phyloP scores from a whole-genome alignment of 2,113 vertebrate genomes.

The Sakesphorus luctuosus region DNA sequence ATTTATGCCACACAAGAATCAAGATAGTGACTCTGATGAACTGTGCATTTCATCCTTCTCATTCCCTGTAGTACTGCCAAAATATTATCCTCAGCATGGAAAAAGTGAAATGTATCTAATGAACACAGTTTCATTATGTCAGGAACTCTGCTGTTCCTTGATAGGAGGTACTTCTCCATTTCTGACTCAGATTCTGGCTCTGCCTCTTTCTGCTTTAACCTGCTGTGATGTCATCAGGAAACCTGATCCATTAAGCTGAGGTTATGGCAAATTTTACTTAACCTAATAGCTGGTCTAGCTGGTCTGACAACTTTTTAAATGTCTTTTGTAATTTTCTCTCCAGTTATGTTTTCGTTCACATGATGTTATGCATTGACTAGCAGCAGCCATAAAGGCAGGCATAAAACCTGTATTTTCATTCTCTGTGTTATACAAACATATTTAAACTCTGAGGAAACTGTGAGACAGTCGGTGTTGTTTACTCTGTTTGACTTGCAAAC shows the following conservation, averaged over 20 bases:
- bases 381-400: not conserved
- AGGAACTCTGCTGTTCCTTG: not conserved
- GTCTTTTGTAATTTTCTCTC: conserved; percentile 36
- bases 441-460: not conserved
- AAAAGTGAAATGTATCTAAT: not conserved
- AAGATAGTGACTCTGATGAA: not conserved
- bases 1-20: not conserved
- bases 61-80: not conserved
- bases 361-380: not conserved
- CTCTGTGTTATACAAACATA: not conserved
- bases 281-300: not conserved
- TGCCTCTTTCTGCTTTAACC: conserved; percentile 4
- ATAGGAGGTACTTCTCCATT: not conserved
- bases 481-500: not conserved
- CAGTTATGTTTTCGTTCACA: not conserved
- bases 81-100: not conserved
- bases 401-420: not conserved
- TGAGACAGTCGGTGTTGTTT: not conserved
- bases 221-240: conserved; percentile 44
- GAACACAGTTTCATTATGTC: not conserved
- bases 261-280: not conserved
- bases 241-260: conserved; percentile 6
- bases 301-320: conserved; percentile 27
- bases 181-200: not conserved
- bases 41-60: not conserved